phyloP scores from a whole-genome alignment of 2,797 vertebrate genomes.

The Enteromius treurensis region DNA sequence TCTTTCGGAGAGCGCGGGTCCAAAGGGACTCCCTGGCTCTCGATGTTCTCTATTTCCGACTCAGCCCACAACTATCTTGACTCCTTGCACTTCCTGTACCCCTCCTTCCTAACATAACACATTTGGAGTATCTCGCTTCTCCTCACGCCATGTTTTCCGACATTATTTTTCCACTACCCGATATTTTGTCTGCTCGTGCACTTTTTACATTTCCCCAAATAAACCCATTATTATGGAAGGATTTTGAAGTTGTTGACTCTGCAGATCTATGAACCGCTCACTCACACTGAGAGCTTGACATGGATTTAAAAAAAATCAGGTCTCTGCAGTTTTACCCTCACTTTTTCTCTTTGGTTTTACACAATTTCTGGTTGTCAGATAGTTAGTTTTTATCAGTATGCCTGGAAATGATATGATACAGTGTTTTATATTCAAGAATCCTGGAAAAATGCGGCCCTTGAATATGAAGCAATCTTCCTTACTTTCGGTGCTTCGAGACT shows the following conservation, averaged over 20 bases:
- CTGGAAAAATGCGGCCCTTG: neutral
- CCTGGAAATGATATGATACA: neutral
- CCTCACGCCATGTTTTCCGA: neutral
- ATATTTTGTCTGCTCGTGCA: constrained; percentile 21
- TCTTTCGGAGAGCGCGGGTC: constrained; percentile 13
- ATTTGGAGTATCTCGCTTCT: constrained; percentile 2
- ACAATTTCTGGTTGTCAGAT: neutral
- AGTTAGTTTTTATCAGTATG: neutral
- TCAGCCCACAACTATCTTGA: neutral
- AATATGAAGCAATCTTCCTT: constrained; percentile 16
- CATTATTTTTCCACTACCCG: neutral
- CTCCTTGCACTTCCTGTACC: constrained; percentile 10
- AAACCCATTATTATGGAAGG: constrained; percentile 2
- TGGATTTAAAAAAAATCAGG: neutral
- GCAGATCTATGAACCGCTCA: neutral
- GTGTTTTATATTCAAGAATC: neutral
- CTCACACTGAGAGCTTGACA: neutral
- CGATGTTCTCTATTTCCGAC: neutral
- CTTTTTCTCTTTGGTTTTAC: neutral
- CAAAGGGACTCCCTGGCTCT: constrained; percentile 22
- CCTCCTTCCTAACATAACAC: constrained; percentile 18
- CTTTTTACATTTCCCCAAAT: constrained; percentile 22
- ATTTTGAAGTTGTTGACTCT: neutral
- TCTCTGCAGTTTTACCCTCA: neutral
- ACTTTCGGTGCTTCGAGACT: constrained; percentile 41